phyloP scores from a whole-genome alignment of 2,113 vertebrate genomes.

The Dolichotis patagonum region DNA sequence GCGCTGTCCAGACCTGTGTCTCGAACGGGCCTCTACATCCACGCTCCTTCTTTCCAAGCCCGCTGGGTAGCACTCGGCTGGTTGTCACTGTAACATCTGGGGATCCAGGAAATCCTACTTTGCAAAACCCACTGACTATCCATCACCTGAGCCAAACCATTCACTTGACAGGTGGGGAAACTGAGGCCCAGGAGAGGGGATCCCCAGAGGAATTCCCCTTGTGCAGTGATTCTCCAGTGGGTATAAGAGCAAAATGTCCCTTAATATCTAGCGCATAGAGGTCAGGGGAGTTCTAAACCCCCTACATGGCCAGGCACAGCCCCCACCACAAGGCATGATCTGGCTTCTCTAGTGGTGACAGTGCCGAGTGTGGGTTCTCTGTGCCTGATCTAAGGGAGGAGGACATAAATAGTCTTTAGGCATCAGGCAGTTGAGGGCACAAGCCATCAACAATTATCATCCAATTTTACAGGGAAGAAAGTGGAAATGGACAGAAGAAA shows the following conservation, averaged over 20 bases:
- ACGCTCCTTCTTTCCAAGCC: neutral
- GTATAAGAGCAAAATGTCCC: too few relatives aligned
- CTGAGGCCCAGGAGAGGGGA: neutral
- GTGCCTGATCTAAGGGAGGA: neutral
- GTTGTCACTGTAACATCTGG: neutral
- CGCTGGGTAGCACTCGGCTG: neutral
- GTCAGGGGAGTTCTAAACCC: neutral
- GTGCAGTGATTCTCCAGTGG: neutral
- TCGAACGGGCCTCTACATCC: neutral
- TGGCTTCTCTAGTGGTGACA: accelerated
- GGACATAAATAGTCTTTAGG: neutral
- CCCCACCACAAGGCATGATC: neutral
- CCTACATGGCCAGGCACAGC: neutral
- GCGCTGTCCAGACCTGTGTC: neutral
- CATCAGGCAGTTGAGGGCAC: neutral
- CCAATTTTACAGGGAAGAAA: neutral
- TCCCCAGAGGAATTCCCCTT: neutral
- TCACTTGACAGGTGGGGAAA: neutral
- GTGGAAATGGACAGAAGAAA: neutral
- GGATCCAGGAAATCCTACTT: neutral
- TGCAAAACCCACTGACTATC: neutral
- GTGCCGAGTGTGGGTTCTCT: neutral
- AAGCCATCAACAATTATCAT: neutral
- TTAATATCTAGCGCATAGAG: neutral
- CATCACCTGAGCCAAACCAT: neutral